Conservation (phyloP, 2,888 invertebrate species). For the Abrostola triplasia region DNA sequence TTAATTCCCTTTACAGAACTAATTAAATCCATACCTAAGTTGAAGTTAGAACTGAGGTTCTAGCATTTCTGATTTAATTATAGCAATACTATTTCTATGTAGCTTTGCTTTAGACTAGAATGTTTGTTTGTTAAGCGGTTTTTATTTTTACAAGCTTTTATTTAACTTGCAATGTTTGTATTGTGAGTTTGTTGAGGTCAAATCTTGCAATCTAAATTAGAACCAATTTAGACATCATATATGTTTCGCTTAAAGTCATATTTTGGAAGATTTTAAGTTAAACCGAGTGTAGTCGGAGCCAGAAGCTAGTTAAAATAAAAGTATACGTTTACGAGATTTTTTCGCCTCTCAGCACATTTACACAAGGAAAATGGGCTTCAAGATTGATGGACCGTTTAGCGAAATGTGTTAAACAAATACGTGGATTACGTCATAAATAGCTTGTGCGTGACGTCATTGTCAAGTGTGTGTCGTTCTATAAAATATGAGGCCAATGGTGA, state of each 20-base stretch:
- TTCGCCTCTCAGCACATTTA: not conserved
- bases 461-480: not conserved
- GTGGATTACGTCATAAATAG: not conserved
- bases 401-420: conserved; percentile 14
- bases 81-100: too few species aligned
- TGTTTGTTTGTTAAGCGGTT: too few species aligned
- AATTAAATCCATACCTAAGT: conserved; percentile 11
- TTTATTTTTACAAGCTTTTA: too few species aligned
- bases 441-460: not conserved
- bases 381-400: conserved; percentile 17
- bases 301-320: not conserved
- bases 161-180: too few species aligned
- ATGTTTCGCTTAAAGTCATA: too few species aligned
- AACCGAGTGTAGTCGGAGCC: not conserved
- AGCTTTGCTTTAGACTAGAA: too few species aligned
- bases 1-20: conserved; percentile 24
- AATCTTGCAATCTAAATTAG: too few species aligned
- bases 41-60: conserved; percentile 8
- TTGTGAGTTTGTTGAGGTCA: too few species aligned
- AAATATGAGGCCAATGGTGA: too few species aligned
- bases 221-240: too few species aligned
- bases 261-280: too few species aligned
- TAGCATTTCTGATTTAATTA: not conserved
- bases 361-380: not conserved
- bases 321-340: not conserved